Evolutionary conservation across 2,113 vertebrate species (phyloP), one percentile per base, ranked within the genome.

Genomic region (Sceloporus tristichus): DNA sequence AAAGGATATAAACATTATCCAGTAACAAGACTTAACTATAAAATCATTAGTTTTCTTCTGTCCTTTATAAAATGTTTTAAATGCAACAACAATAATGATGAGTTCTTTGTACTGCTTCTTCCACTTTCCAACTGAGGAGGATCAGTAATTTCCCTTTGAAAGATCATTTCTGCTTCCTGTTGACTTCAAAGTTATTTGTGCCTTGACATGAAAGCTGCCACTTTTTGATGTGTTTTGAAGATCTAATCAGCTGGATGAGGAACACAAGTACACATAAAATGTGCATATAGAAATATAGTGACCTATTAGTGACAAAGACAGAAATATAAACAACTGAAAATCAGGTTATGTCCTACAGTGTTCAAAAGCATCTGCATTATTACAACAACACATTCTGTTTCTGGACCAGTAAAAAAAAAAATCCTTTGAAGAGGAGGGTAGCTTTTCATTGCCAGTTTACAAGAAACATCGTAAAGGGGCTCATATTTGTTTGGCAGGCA

Each of bases 241-340:
- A 91, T 92, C 95, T 96, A 86, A 87, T n/a, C 1, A 95, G 97
- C 90, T 99, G 96, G 83, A 96, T 79, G 4, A 98, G 91, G 84
- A 97, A 95, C 65, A 97, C 95, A 96, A 99, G 95, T 96, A 99
- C 95, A 94, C 98, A 97, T 93, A 98, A 89, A 93, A 99, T 95
- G 93, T 99, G 98, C 92, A 98, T 95, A 84, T 98, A 97, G 93
- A 98, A 99, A 95, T 98, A 99, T 97, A 99, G 96, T 11, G 98
- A 99, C 95, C 99, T 99, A 88, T 40, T 84, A 94, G 95, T 19
- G 92, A 92, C 93, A 92, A 91, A 75, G 92, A 75, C 92, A 62
- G 91, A 59, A 71, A 78, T 74, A 66, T 38, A 25, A 80, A 75
- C 11, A n/a, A 71, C 38, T 75, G 40, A 19, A 38, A 86, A 16